Conservation (phyloP, 2,113 vertebrate genomes). For the Elephantulus edwardii region DNA sequence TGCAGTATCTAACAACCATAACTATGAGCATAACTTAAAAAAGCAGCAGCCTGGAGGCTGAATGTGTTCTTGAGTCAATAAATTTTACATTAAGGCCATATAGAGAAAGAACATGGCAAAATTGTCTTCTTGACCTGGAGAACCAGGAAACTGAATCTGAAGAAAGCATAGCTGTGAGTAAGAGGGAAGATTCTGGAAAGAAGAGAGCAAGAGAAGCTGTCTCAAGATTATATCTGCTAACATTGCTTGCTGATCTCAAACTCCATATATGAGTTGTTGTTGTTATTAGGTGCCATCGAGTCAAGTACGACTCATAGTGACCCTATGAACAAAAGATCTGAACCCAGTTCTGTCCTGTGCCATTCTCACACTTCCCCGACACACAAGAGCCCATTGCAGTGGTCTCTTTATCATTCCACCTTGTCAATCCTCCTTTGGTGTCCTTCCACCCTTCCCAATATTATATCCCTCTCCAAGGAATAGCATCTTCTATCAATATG, state of each 20-base stretch:
- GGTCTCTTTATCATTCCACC: too few relatives aligned
- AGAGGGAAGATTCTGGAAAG: background rate
- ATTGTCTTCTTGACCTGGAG: background rate
- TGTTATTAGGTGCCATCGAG: too few relatives aligned
- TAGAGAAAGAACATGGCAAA: background rate
- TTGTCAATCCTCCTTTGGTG: too few relatives aligned
- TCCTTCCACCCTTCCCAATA: too few relatives aligned
- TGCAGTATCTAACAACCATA: background rate
- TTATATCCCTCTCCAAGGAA: too few relatives aligned
- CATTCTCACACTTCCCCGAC: too few relatives aligned
- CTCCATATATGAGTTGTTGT: background rate
- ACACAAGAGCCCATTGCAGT: too few relatives aligned
- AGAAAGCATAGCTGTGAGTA: background rate
- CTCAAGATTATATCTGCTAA: background rate
- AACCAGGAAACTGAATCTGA: background rate
- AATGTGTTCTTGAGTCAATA: background rate
- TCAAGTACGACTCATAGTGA: too few relatives aligned
- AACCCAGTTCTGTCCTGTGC: too few relatives aligned
- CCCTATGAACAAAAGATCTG: too few relatives aligned
- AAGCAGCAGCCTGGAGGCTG: background rate
- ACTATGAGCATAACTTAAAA: background rate
- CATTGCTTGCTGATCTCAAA: background rate
- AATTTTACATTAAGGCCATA: background rate
- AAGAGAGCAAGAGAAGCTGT: background rate
- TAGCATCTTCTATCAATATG: too few relatives aligned